Evolutionary conservation across 2,797 vertebrate species (phyloP), one percentile per base, ranked within the genome.

Genomic region (Leptodactylus fallax): DNA sequence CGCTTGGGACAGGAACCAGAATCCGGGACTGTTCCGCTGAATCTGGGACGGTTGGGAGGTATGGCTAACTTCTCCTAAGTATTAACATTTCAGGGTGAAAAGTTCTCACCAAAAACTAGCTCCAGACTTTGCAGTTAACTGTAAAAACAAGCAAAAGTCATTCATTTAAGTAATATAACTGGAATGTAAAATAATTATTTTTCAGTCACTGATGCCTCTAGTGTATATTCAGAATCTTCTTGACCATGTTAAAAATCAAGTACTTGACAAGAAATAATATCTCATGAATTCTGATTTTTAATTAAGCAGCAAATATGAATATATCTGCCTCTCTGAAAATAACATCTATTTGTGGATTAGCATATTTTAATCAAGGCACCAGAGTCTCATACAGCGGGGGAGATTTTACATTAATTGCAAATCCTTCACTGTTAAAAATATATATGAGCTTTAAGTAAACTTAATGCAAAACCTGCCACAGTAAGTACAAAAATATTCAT

Each of bases 261-360:
- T 25, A 1, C n/a, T 9, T 56, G 77, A n/a, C 77, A 58, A 53
- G 23, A 79, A 56, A 56, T 56, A 25, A 55, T 56, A 79, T 55
- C 77, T 58, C 23, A 16, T 27, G 23, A 79, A 79, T 79, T 79
- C 77, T 2, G 14, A 79, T 58, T 56, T 79, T 79, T 56, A 79
- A 79, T 79, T 79, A 79, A 79, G 77, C 77, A 56, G 14, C 51
- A 79, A 56, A 27, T 55, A 56, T 56, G 77, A 79, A 79, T 58
- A 61, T 49, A 47, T 81, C 61, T 13, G 17, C 36, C 27, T 45
- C 58, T 47, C 79, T 81, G 60, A 81, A 81, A 63, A 81, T 80
- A 80, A 58, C 55, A 36, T 81, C 36, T 63, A 36, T 63, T 81
- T 49, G 17, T 79, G 25, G 23, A 79, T 56, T 79, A 55, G 51